phyloP scores from a whole-genome alignment of 2,113 vertebrate genomes.

The Phalacrocorax brasilianus region DNA sequence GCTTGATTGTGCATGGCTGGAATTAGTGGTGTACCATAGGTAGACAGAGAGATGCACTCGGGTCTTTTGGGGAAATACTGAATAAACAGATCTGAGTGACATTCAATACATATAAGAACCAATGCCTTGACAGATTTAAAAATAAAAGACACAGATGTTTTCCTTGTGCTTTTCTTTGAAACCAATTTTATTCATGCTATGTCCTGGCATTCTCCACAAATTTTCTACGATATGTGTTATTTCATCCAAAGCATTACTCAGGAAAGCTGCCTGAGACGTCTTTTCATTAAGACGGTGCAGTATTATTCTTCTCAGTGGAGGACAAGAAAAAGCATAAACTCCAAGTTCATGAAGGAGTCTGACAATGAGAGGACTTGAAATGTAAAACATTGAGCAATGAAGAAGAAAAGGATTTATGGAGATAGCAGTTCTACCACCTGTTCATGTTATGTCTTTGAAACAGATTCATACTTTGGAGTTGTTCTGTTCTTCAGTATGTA shows the following conservation, averaged over 20 bases:
- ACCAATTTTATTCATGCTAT: neutral
- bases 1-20: neutral
- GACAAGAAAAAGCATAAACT: neutral
- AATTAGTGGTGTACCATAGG: neutral
- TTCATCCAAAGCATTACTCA: neutral
- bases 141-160: neutral
- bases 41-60: neutral
- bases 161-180: neutral
- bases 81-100: neutral
- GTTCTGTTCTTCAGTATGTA: neutral
- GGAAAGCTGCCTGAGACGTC: neutral
- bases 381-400: neutral
- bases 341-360: neutral
- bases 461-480: neutral
- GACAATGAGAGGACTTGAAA: neutral
- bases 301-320: neutral
- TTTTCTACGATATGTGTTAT: neutral
- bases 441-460: neutral
- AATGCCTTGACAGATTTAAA: neutral
- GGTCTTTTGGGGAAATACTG: neutral
- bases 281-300: neutral
- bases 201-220: neutral
- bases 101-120: neutral
- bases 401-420: neutral
- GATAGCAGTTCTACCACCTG: neutral